Evolutionary conservation across 2,797 vertebrate species (phyloP), one percentile per base, ranked within the genome.

Genomic region (Lepus townsendii): DNA sequence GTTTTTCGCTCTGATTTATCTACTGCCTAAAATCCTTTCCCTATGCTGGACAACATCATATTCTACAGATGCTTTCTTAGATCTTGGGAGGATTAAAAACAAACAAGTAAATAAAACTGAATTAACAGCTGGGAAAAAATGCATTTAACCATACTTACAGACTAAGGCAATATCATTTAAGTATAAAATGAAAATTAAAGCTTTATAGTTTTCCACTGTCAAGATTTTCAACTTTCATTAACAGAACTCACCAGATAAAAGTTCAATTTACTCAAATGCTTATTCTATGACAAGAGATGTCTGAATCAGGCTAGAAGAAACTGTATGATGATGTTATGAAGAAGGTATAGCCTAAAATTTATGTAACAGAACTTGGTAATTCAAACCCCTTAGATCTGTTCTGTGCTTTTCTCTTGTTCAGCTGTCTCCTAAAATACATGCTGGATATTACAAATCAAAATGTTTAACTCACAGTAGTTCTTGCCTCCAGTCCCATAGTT

Each of bases 391-490:
- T 24, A 35, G 35, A 65, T 90, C 62, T 83, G 5, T 38, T 69
- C 60, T 38, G 35, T 2, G 11, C 30, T 77, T 83, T 83, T 82
- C 50, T 80, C 19, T 83, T 83, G 65, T 66, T 71, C 14, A 62
- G 47, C 24, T 88, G 38, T 52, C 63, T 91, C 75, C 47, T 83
- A 63, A 73, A 91, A 27, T 47, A 52, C 14, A 42, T 20, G 24
- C 60, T 66, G 83, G 30, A 63, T 9, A 17, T 42, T 32, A 91
- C 13, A 50, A 54, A 62, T 77, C 35, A 86, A 88, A 77, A 60
- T 20, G 27, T 42, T 87, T 69, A 57, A 87, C 98, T 98, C 98
- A 98, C 98, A 96, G 75, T 13, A 97, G 93, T 52, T 91, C 92
- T 0, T 0, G 79, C 52, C 62, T 95, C 96, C 95, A 86, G 90